Conservation (phyloP, 2,113 vertebrate genomes). For the Ptyas mucosa region DNA sequence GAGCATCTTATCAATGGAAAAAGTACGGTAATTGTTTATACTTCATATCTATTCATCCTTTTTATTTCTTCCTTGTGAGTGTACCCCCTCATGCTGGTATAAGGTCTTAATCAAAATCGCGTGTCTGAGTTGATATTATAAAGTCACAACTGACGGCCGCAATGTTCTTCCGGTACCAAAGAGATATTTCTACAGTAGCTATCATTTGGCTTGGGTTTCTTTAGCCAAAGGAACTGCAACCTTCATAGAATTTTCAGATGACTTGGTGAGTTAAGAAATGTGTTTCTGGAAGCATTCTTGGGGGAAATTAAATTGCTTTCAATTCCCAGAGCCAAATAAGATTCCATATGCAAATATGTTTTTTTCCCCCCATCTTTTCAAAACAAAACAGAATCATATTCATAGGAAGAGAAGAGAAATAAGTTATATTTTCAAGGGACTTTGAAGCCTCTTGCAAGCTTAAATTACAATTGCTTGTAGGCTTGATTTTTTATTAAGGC, state of each 20-base stretch:
- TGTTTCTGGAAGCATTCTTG: slow-evolving; percentile 48
- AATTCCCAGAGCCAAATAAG: slow-evolving; percentile 62
- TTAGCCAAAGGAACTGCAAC: slow-evolving; percentile 29
- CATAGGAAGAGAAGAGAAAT: slow-evolving; percentile 27
- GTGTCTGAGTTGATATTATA: background rate
- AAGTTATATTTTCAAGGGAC: slow-evolving; percentile 42
- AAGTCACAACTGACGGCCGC: background rate
- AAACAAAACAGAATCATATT: slow-evolving; percentile 55
- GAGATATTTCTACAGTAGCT: background rate
- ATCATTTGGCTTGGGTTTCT: background rate
- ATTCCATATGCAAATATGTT: slow-evolving; percentile 59
- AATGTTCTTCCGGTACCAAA: background rate
- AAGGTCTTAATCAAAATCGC: background rate
- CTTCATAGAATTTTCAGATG: slow-evolving; percentile 47
- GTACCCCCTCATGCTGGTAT: background rate
- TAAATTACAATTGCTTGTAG: background rate
- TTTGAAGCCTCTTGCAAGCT: background rate
- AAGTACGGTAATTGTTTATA: background rate
- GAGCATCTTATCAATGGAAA: too few relatives aligned
- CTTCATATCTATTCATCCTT: background rate
- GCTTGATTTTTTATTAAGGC: background rate
- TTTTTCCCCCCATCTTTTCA: slow-evolving; percentile 40
- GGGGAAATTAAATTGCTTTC: slow-evolving; percentile 67
- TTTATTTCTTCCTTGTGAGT: background rate
- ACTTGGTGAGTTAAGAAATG: slow-evolving; percentile 54